Evolutionary conservation across 2,113 vertebrate species (phyloP), one percentile per base, ranked within the genome.

Genomic region (Panurus biarmicus): DNA sequence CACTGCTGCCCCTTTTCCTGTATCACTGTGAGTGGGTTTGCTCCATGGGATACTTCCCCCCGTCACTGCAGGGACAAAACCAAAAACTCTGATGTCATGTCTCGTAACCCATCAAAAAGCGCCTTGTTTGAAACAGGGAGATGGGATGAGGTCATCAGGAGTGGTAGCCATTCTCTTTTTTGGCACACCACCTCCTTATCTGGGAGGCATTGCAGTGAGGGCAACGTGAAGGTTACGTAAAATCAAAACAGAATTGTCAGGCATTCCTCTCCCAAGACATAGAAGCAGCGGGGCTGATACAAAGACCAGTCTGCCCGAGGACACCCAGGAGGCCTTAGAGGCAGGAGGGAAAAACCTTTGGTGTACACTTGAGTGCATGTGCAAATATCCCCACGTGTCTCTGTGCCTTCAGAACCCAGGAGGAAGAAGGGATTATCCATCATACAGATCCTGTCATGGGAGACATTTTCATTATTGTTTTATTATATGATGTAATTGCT

Each of bases 71-170:
- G 89, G 93, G 94, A 82, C 33, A 72, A 87, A 96, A 92, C 96
- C 7, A 70, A 96, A 96, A 97, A 87, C 85, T 87, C 94, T 96
- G 95, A 97, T 92, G 93, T 95, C 96, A 94, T 33, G 96, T 95
- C 96, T 97, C 36, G 2, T 77, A 94, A 97, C 58, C 78, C 92
- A 96, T 92, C 96, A 91, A 95, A 95, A 96, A 97, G 85, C 1
- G 4, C 85, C 94, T 93, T 96, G 94, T 96, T 89, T 90, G 78
- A 95, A 95, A 88, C 47, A 50, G 78, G 92, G 95, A 96, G 78
- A 76, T 80, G 1, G 4, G 81, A 81, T 97, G 97, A 98, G 95
- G 90, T 97, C 97, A 97, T 33, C 33, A 81, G 56, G 73, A 64
- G 79, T 61, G 83, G 79, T 47, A 95, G 62, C 87, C 79, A 51